phyloP scores from a whole-genome alignment of 2,797 vertebrate genomes.

The Antrozous pallidus region DNA sequence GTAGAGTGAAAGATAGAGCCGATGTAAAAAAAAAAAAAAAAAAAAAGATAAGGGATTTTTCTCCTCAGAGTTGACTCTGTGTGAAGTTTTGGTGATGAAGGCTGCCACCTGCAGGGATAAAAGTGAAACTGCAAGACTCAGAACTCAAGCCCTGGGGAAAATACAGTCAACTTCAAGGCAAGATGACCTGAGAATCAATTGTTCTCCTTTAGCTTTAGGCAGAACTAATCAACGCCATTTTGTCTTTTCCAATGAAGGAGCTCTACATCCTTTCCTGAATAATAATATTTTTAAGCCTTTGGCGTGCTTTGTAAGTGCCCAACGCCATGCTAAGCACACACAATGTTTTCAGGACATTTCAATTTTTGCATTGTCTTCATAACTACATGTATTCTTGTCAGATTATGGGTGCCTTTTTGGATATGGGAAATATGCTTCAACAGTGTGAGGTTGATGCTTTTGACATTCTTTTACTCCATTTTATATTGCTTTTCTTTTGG shows the following conservation, averaged over 20 bases:
- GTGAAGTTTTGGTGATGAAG: conserved; percentile 41
- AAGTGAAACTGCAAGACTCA: neutral
- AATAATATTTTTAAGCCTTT: neutral
- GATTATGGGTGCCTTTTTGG: neutral
- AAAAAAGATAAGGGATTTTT: neutral
- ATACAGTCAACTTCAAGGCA: neutral
- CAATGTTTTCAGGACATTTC: neutral
- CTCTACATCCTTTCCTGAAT: neutral
- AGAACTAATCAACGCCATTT: neutral
- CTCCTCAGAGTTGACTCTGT: neutral
- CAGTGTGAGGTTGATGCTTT: neutral
- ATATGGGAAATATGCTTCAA: neutral
- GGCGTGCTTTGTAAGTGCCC: neutral
- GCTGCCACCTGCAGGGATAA: conserved; percentile 58
- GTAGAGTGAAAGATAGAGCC: neutral
- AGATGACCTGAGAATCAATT: neutral
- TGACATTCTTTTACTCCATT: neutral
- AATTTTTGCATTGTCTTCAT: neutral
- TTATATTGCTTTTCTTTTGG: neutral
- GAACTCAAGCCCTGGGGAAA: neutral
- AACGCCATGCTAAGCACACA: neutral
- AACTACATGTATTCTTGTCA: neutral
- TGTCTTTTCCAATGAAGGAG: neutral
- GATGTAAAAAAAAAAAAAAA: neutral
- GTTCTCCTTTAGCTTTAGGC: neutral